phyloP scores from a whole-genome alignment of 2,113 vertebrate genomes.

The Rhinopomastus cyanomelas region DNA sequence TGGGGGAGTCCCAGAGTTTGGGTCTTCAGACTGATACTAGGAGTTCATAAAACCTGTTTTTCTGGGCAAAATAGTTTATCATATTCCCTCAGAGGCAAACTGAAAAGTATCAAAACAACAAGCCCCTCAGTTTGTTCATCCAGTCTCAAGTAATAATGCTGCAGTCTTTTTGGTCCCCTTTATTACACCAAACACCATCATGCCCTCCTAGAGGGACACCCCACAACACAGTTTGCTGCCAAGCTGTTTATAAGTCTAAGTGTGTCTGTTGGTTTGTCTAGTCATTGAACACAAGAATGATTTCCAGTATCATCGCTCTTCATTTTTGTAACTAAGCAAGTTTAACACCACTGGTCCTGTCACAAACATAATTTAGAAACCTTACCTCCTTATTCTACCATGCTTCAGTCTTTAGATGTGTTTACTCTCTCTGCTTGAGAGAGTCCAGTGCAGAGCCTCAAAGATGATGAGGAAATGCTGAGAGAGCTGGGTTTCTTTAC shows the following conservation, averaged over 20 bases:
- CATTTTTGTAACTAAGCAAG: background rate
- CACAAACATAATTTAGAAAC: background rate
- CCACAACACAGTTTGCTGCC: background rate
- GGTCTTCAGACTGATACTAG: background rate
- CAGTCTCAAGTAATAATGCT: background rate
- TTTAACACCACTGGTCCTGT: background rate
- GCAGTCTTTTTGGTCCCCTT: background rate
- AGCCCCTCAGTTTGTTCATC: background rate
- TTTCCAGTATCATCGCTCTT: background rate
- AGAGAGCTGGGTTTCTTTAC: no score
- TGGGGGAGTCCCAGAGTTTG: background rate
- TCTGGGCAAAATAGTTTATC: background rate
- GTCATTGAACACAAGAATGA: background rate
- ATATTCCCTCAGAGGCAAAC: background rate
- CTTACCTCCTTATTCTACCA: background rate
- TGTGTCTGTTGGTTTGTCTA: background rate
- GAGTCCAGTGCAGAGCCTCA: no score
- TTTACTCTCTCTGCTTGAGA: no score
- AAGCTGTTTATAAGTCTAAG: background rate
- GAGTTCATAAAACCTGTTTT: background rate
- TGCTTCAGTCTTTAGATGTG: background rate
- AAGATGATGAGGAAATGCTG: no score
- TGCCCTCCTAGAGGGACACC: background rate
- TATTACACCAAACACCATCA: background rate
- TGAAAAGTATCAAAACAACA: background rate